A percentile compares a stretch with the other conserved stretches of the same genome.
These are phyloP conservation scores for Noctua comes DNA, from an alignment of 2,888 invertebrate genomes.

Conservation along the genomic window DNA sequence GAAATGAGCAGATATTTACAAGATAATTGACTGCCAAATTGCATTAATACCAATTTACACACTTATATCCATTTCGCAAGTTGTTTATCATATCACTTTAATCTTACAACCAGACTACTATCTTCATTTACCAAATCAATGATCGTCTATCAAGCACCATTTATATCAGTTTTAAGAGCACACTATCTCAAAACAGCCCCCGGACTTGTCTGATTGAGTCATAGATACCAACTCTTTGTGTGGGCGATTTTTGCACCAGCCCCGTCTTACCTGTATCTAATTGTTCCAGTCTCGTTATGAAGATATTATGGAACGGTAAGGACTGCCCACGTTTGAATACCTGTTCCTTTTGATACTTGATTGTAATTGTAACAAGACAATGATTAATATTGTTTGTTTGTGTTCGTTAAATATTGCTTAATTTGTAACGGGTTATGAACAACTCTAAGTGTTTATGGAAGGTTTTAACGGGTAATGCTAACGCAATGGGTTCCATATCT, in stretches of 20 bases:
- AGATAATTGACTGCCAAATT: neutral
- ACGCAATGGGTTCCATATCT: neutral
- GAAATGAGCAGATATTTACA: neutral
- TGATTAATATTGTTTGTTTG: constrained; percentile 57
- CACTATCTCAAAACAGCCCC: constrained; percentile 37
- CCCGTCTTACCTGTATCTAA: constrained; percentile 34
- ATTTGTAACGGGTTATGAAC: constrained; percentile 17
- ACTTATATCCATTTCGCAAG: neutral
- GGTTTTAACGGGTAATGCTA: neutral
- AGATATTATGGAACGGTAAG: constrained; percentile 61
- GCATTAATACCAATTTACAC: neutral
- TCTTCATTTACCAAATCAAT: constrained; percentile 28
- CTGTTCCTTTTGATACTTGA: constrained; percentile 49
- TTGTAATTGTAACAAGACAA: constrained; percentile 59
- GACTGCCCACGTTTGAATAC: constrained; percentile 58
- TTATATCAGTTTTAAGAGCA: constrained; percentile 32
- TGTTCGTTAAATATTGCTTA: constrained; percentile 34
- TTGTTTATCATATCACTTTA: neutral
- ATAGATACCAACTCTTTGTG: constrained; percentile 50
- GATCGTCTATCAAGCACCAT: constrained; percentile 17
- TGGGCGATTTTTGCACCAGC: constrained; percentile 61
- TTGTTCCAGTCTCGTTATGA: constrained; percentile 53
- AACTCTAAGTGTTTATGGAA: neutral
- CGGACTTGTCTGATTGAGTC: constrained; percentile 50
- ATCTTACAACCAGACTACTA: neutral